These are phyloP conservation scores for Syrrhaptes paradoxus DNA, from an alignment of 2,113 vertebrate genomes.

Conservation along the genomic window DNA sequence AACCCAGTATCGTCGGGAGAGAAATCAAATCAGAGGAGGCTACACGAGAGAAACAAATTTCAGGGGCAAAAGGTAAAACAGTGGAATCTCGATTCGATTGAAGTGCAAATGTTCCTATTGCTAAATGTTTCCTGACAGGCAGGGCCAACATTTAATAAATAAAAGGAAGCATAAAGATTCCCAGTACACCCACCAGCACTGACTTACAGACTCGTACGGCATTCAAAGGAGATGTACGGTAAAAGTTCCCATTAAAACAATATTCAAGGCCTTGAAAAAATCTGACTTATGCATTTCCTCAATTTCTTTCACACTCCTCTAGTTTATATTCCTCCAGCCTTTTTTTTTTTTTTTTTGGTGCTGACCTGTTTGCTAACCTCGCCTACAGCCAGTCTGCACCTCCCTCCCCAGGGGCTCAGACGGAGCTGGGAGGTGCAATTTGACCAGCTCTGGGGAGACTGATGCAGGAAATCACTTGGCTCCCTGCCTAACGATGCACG, in stretches of 20 bases:
- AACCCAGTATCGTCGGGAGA: constrained; percentile 13
- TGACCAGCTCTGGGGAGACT: neutral
- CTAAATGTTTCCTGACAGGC: constrained; percentile 56
- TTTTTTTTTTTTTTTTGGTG: too few species aligned
- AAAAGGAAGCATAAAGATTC: constrained; percentile 56
- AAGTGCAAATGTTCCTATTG: constrained; percentile 50
- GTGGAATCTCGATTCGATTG: constrained; percentile 6
- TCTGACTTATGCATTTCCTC: constrained; percentile 16
- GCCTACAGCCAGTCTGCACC: neutral
- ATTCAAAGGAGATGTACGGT: neutral
- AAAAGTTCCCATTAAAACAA: constrained; percentile 19
- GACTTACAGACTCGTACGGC: constrained; percentile 2
- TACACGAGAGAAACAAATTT: constrained; percentile 49
- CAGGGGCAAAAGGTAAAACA: constrained; percentile 55
- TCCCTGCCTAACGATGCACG: neutral
- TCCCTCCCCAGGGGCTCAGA: neutral
- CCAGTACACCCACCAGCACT: constrained; percentile 49
- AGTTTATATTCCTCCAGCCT: neutral
- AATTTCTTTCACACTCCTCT: neutral
- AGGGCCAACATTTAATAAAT: constrained; percentile 63
- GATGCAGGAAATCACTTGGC: neutral
- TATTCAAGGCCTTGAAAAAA: constrained; percentile 5
- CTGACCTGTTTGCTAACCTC: neutral
- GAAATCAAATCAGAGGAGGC: constrained; percentile 53
- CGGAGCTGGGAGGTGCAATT: neutral